Evolutionary conservation across 2,888 invertebrate genomes (phyloP).

Genomic region (Ceratothoa steindachneri): DNA sequence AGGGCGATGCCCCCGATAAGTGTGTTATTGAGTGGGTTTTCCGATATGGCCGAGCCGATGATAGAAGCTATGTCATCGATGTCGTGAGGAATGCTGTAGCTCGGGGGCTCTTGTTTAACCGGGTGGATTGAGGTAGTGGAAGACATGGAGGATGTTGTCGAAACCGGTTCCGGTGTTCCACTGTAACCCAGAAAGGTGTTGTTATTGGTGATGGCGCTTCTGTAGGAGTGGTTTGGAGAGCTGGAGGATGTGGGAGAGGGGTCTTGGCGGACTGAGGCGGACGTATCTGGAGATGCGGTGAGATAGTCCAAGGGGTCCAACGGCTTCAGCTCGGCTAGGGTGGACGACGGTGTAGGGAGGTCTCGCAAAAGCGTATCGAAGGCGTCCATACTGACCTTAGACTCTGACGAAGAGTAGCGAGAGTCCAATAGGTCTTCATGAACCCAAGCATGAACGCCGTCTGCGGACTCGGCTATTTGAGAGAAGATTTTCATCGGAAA

Average conservation of each 20-base stretch:
- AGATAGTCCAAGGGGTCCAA: constrained; percentile 62
- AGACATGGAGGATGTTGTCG: constrained; percentile 59
- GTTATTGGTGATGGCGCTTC: constrained; percentile 40
- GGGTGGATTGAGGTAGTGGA: constrained; percentile 79
- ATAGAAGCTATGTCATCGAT: constrained; percentile 52
- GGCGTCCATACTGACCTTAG: constrained; percentile 40
- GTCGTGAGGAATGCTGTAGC: constrained; percentile 48
- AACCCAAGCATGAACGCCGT: constrained; percentile 46
- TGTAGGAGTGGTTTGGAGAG: constrained; percentile 37
- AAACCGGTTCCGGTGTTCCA: constrained; percentile 46
- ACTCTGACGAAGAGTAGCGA: constrained; percentile 30
- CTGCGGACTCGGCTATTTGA: constrained; percentile 41
- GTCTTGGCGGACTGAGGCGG: constrained; percentile 31
- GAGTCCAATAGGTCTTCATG: constrained; percentile 47
- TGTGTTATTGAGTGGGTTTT: constrained; percentile 33
- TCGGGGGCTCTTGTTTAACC: constrained; percentile 24
- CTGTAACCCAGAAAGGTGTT: constrained; percentile 46
- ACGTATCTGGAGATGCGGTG: constrained; percentile 44
- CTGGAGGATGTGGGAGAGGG: constrained; percentile 28
- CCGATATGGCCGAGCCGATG: constrained; percentile 70
- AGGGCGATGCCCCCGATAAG: constrained; percentile 54
- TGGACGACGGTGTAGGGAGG: constrained; percentile 35
- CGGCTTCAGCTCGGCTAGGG: constrained; percentile 74
- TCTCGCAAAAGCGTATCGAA: constrained; percentile 37
- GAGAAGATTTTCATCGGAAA: constrained; percentile 47